Base-by-base conservation (phyloP, 2,797 vertebrate genomes). In the Coluber constrictor region DNA sequence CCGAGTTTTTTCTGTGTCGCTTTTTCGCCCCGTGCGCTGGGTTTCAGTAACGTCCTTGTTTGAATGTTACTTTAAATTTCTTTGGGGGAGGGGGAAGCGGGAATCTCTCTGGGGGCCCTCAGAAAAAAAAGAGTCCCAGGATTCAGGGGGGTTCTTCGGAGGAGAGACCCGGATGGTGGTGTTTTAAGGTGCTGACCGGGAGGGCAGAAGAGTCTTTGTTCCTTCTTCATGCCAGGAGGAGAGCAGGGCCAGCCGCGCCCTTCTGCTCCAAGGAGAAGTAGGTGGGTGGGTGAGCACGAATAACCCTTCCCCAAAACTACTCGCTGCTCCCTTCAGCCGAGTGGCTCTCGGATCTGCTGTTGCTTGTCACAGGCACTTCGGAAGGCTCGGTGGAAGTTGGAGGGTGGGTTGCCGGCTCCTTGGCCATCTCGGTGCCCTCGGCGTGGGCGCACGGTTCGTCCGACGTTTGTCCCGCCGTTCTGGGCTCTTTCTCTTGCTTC, bases 331-430 rank as follows among this genome's bases (percentile, higher is more conserved):
- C 91, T 74, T 13, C 56, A 23, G n/a, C 87, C 83, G 4, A 1
- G 92, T n/a, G 20, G 97, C 97, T 97, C 98, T 98, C 98, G 66
- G 96, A 96, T 93, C 97, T 97, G 97, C 96, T 95, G 95, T 96
- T 96, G 94, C 97, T 97, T 91, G 98, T 97, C 70, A 97, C 94
- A 87, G 96, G 94, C 3, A 95, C 95, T 43, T 97, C 97, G 7
- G 98, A 98, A 25, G 97, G 97, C 63, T 98, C 98, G 90, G 98
- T 97, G 95, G 98, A 99, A 92, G 98, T 96, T 0, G 98, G 98
- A 0, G 98, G 97, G 93, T 98, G 98, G 93, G 98, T 97, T 93
- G 98, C 95, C 0, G 97, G 97, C 79, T 96, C 93, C 23, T 91
- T 1, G 23, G 92, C 70, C 92, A 97, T 97, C 95, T 97, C 97